Percentiles rank a stretch among this genome's conserved stretches.
Conservation (phyloP, 1,140 invertebrate genomes). For the Sitophilus oryzae region DNA sequence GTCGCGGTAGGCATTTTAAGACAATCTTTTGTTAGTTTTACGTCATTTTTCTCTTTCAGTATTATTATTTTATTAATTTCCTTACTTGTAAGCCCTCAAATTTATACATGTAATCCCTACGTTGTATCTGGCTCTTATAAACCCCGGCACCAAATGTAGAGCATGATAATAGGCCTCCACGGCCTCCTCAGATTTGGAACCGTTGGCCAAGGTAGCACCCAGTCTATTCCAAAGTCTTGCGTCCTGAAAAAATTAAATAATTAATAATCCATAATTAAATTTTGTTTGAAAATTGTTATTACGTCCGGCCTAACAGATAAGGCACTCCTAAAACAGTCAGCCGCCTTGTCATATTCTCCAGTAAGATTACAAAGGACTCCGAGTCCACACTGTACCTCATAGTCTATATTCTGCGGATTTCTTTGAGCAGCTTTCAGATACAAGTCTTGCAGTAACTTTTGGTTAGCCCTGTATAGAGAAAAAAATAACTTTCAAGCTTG, state of each 20-base stretch:
- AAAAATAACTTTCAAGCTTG: too few relatives aligned
- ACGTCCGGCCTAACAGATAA: conserved; percentile 75
- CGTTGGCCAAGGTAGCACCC: conserved; percentile 95
- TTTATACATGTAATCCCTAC: conserved; percentile 97
- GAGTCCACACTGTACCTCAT: conserved; percentile 92
- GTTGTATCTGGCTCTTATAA: conserved; percentile 95
- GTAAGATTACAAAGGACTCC: conserved; percentile 94
- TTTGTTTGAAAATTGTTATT: too few relatives aligned
- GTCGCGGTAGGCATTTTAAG: too few relatives aligned
- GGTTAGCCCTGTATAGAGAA: conserved; percentile 54
- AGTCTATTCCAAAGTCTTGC: conserved; percentile 94
- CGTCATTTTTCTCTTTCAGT: too few relatives aligned
- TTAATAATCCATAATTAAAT: too few relatives aligned
- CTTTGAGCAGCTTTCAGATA: conserved; percentile 81
- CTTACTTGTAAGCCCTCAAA: conserved; percentile 82
- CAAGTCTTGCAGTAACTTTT: conserved; percentile 68
- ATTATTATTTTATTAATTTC: too few relatives aligned
- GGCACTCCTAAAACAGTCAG: conserved; percentile 91
- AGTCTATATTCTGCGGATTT: conserved; percentile 72
- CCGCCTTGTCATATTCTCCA: conserved; percentile 91
- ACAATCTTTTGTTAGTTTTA: too few relatives aligned
- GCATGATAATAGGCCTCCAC: conserved; percentile 93
- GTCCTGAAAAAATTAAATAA: conserved; percentile 66
- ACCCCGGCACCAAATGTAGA: conserved; percentile 86
- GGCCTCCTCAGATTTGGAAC: conserved; percentile 89